phyloP scores from a whole-genome alignment of 2,797 vertebrate genomes.

The Mormyrus proboscirostris region DNA sequence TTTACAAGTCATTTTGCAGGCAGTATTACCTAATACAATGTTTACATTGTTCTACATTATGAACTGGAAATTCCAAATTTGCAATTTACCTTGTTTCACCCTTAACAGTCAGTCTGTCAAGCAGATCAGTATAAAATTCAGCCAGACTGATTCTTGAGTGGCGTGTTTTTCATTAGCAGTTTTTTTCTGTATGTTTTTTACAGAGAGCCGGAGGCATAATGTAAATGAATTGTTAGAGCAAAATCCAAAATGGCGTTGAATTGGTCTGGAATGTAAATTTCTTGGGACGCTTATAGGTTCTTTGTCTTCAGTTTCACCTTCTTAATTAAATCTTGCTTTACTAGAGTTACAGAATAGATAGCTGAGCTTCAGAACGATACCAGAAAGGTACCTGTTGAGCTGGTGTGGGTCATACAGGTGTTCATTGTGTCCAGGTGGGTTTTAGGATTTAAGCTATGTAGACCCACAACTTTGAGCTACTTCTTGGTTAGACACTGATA shows the following conservation, averaged over 20 bases:
- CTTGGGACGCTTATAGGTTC: background rate
- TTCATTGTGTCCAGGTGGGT: background rate
- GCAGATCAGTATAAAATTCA: background rate
- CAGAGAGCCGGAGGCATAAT: background rate
- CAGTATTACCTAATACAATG: background rate
- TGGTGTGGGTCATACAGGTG: background rate
- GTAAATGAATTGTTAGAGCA: background rate
- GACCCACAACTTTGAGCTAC: background rate
- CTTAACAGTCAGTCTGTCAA: background rate
- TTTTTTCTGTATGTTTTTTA: background rate
- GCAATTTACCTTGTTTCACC: background rate
- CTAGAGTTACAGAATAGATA: background rate
- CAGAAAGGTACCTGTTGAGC: background rate
- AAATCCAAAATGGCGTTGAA: background rate
- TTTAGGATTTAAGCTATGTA: background rate
- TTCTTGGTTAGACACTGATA: background rate
- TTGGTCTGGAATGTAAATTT: background rate
- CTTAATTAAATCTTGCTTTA: background rate
- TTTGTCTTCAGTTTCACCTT: background rate
- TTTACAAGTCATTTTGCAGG: background rate
- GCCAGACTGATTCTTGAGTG: background rate
- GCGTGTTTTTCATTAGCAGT: background rate
- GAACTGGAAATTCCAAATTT: background rate
- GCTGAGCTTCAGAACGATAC: background rate
- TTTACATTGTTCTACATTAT: background rate